These are phyloP conservation scores for Ormia ochracea DNA, from an alignment of 2,888 invertebrate genomes.

Conservation along the genomic window DNA sequence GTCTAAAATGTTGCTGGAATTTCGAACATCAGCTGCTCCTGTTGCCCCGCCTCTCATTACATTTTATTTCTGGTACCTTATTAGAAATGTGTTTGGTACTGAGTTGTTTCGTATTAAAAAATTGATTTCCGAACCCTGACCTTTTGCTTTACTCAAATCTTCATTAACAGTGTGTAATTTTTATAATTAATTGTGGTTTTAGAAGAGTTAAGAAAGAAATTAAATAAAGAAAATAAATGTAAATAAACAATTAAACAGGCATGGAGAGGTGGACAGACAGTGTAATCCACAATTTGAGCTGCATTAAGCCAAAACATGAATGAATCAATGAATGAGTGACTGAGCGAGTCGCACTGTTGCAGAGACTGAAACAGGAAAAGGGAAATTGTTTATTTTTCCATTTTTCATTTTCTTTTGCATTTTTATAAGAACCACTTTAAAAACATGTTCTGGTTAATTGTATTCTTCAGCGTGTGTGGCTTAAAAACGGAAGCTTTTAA, in stretches of 20 bases:
- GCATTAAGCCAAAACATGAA: neutral
- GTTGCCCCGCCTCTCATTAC: too few relatives aligned
- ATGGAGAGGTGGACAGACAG: neutral
- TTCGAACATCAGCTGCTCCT: too few relatives aligned
- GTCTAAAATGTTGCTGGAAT: too few relatives aligned
- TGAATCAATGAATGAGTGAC: neutral
- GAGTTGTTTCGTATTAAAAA: too few relatives aligned
- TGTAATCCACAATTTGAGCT: neutral
- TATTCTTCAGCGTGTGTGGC: neutral
- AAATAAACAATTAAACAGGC: constrained; percentile 16
- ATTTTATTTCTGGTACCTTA: too few relatives aligned
- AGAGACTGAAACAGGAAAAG: constrained; percentile 49
- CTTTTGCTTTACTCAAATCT: too few relatives aligned
- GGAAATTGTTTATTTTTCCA: constrained; percentile 44
- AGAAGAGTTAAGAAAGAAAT: neutral
- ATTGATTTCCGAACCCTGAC: too few relatives aligned
- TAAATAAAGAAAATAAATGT: neutral
- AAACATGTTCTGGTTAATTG: constrained; percentile 26
- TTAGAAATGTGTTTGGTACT: too few relatives aligned
- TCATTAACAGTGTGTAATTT: neutral
- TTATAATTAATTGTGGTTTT: constrained; percentile 30
- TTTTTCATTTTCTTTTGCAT: constrained; percentile 1
- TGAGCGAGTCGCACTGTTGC: neutral
- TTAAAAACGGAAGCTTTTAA: constrained; percentile 36
- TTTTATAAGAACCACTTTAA: neutral